Base-by-base conservation (phyloP, 2,113 vertebrate genomes). In the Misgurnus mizolepis region DNA sequence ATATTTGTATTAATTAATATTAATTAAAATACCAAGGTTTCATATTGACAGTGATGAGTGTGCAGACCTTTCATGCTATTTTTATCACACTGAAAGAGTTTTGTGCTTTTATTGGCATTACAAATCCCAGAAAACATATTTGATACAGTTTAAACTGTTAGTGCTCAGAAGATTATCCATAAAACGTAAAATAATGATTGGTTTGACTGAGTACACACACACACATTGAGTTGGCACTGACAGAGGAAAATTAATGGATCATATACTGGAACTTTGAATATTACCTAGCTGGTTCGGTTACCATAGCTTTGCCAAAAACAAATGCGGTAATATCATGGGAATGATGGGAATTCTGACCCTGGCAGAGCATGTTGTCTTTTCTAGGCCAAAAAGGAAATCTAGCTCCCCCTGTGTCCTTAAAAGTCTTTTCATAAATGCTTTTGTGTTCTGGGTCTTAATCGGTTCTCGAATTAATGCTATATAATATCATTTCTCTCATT, bases 301-400 rank as follows among this genome's bases (percentile, higher is more conserved):
- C 17, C 15, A 39, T 27, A 43, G 40, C 90, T 94, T 91, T 93
- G 67, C 94, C 88, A 39, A 75, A 81, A 79, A 79, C 55, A 18
- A 67, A 70, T 61, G 69, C 94, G 94, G 93, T 93, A 89, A 95
- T 83, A 73, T 77, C 86, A 58, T 90, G 94, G 2, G 95, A 94
- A 0, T 87, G 89, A 79, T 85, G 90, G 0, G 84, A 90, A 86
- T 83, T 67, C 72, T 75, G 64, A 65, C 15, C 2, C 67, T 67
- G 39, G 65, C 65, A 61, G 40, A 22, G 79, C 64, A 61, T 73
- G 49, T 47, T 80, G 53, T 60, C 66, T 66, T 80, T 60, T 47
- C 22, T 65, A 84, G 12, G 72, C 60, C 71, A 64, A 43, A 64
- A 12, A 76, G 55, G 22, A 73, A 68, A 43, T 73, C 17, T 58